phyloP scores from a whole-genome alignment of 2,113 vertebrate species.

The Dipodomys spectabilis region DNA sequence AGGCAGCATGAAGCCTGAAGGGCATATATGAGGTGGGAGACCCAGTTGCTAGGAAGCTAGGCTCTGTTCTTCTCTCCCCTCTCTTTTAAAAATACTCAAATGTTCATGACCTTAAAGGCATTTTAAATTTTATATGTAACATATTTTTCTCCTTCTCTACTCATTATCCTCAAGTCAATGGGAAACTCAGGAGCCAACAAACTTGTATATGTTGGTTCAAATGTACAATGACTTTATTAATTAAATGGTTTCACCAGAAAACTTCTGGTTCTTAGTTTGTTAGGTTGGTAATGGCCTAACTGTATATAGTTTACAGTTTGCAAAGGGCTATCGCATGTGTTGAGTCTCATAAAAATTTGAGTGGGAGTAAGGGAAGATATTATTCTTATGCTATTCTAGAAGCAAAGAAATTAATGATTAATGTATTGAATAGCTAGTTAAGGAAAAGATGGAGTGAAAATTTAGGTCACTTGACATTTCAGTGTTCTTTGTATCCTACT shows the following conservation, averaged over 20 bases:
- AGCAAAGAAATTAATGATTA: conserved; percentile 39
- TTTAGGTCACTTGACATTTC: background rate
- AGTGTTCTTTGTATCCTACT: conserved; percentile 15
- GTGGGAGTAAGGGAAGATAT: background rate
- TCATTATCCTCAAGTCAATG: conserved; percentile 35
- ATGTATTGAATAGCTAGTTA: conserved; percentile 9
- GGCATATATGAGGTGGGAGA: background rate
- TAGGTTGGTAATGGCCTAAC: conserved; percentile 39
- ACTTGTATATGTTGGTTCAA: background rate
- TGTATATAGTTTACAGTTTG: conserved; percentile 10
- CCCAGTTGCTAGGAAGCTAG: conserved; percentile 2
- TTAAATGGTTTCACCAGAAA: background rate
- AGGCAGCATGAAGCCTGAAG: background rate
- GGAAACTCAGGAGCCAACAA: conserved; percentile 1
- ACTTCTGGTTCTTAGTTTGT: conserved; percentile 28
- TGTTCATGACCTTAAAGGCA: background rate
- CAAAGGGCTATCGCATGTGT: conserved; percentile 13
- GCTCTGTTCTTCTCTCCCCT: background rate
- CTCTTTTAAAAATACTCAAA: background rate
- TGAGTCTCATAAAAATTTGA: conserved; percentile 35
- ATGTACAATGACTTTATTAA: conserved; percentile 24
- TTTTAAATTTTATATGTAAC: conserved; percentile 42
- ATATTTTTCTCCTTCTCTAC: background rate
- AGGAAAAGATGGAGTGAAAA: conserved; percentile 38
- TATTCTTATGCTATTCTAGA: conserved; percentile 16